Evolutionary conservation across 2,888 invertebrate species (phyloP).

Genomic region (Stegophylla sp.): DNA sequence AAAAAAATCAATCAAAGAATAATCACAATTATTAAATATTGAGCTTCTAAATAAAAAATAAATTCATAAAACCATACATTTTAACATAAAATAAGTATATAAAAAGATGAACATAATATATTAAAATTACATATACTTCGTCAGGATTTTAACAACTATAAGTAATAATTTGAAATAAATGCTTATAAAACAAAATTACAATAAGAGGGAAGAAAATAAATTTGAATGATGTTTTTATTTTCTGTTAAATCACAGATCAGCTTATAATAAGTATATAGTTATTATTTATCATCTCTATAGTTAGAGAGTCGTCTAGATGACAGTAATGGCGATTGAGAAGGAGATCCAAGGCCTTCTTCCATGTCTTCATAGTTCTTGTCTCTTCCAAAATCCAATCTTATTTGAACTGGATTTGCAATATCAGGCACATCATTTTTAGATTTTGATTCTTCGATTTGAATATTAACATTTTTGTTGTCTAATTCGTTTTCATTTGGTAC

Average conservation of each 20-base stretch:
- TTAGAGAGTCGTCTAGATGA: conserved; percentile 55
- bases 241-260: conserved; percentile 58
- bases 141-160: neutral
- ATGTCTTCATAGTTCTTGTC: conserved; percentile 61
- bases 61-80: conserved; percentile 36
- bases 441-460: conserved; percentile 62
- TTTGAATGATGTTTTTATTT: conserved; percentile 48
- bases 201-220: conserved; percentile 44
- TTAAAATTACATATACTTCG: neutral
- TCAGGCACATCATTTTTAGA: conserved; percentile 60
- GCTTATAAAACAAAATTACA: conserved; percentile 9
- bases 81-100: conserved; percentile 35
- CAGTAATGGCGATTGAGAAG: conserved; percentile 54
- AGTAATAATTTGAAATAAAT: conserved; percentile 35
- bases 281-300: conserved; percentile 55
- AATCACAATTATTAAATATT: conserved; percentile 46
- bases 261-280: conserved; percentile 40
- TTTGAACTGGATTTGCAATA: conserved; percentile 61
- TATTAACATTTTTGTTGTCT: conserved; percentile 62
- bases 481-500: conserved; percentile 57
- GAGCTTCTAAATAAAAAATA: conserved; percentile 46
- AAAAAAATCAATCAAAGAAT: conserved; percentile 15
- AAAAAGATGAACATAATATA: conserved; percentile 26
- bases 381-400: conserved; percentile 61
- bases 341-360: conserved; percentile 53